Evolutionary conservation across 2,113 vertebrate species (phyloP).

Genomic region (Hippocampus mohnikei): DNA sequence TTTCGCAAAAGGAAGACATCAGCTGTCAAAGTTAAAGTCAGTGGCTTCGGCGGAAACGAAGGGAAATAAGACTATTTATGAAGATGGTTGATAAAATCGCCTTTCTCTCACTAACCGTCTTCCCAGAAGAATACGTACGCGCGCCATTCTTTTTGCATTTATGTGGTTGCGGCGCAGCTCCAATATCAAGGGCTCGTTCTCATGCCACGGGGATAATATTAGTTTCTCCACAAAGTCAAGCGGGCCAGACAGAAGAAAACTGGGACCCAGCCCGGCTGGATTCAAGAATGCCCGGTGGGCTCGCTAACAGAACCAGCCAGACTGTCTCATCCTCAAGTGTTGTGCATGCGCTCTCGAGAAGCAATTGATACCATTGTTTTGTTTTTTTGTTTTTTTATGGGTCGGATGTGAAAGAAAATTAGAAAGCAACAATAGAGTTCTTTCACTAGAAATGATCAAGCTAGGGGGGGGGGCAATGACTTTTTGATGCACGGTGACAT

Average conservation of each 20-base stretch:
- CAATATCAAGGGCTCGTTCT: constrained; percentile 50
- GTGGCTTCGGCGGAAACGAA: constrained; percentile 65
- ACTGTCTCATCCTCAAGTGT: constrained; percentile 54
- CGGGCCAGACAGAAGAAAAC: background rate
- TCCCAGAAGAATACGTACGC: constrained; percentile 66
- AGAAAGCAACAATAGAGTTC: constrained; percentile 63
- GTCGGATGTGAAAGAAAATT: constrained; percentile 60
- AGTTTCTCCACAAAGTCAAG: constrained; percentile 21
- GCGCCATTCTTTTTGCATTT: constrained; percentile 65
- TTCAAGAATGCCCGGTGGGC: constrained; percentile 35
- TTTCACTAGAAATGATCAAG: constrained; percentile 69
- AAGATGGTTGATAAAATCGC: constrained; percentile 23
- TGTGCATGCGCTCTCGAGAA: constrained; percentile 67
- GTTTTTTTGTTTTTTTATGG: constrained; percentile 29
- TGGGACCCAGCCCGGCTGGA: background rate
- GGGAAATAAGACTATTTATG: constrained; percentile 69
- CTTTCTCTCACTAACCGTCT: constrained; percentile 33
- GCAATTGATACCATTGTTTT: constrained; percentile 73
- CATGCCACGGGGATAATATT: constrained; percentile 54
- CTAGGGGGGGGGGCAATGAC: constrained; percentile 57
- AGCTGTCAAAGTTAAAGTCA: constrained; percentile 75
- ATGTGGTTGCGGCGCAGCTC: constrained; percentile 47
- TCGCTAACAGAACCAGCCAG: constrained; percentile 42
- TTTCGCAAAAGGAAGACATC: constrained; percentile 65
- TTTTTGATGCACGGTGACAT: constrained; percentile 36